Evolutionary conservation across 2,797 vertebrate species (phyloP).

Genomic region (Sebastes steindachneri): DNA sequence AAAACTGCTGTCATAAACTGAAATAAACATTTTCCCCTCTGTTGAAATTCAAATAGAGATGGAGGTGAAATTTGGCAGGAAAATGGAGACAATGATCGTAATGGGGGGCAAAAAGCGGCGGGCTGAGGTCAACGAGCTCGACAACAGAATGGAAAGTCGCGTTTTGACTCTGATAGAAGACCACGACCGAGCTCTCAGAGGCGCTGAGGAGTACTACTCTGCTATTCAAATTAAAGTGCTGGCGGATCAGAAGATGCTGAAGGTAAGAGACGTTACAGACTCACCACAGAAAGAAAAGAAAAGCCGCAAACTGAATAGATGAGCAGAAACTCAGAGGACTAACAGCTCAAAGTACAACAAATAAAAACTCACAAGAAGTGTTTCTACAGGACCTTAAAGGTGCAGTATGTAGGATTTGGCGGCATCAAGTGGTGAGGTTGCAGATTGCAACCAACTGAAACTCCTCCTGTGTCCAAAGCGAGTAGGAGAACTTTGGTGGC

Average conservation of each 20-base stretch:
- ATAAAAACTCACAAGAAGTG: neutral
- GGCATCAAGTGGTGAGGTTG: no score
- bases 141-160: neutral
- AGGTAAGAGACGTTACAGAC: conserved; percentile 31
- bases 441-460: no score
- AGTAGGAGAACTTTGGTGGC: no score
- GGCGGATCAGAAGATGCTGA: neutral
- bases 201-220: conserved; percentile 8
- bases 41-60: conserved; percentile 20
- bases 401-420: no score
- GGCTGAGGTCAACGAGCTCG: neutral
- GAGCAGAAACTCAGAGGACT: neutral
- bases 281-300: neutral
- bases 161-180: neutral
- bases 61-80: conserved; percentile 2
- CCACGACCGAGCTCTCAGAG: neutral
- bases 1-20: neutral
- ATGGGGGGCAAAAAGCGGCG: neutral
- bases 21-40: neutral
- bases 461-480: no score
- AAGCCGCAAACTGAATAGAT: neutral
- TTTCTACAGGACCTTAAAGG: neutral
- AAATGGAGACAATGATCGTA: neutral
- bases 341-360: neutral
- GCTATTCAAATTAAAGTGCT: neutral